phyloP scores from a whole-genome alignment of 2,888 invertebrate species.

The Boloria selene region DNA sequence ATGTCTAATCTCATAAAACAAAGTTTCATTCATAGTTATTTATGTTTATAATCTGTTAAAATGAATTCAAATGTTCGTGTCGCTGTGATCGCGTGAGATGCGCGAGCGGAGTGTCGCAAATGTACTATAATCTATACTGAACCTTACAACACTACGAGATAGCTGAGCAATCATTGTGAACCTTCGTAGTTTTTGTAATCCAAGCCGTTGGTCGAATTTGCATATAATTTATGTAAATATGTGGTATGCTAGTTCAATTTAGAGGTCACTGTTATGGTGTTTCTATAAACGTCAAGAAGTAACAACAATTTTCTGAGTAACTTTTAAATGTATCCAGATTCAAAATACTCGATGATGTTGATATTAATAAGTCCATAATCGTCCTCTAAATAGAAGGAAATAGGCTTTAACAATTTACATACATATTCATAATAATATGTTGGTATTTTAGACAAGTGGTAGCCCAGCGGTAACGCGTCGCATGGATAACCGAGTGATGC shows the following conservation, averaged over 20 bases:
- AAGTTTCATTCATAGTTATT: not conserved
- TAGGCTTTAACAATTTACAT: too few species aligned
- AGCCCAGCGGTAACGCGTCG: too few species aligned
- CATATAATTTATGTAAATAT: not conserved
- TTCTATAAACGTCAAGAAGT: too few species aligned
- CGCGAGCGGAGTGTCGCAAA: conserved; percentile 24
- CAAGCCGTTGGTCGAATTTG: not conserved
- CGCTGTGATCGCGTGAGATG: conserved; percentile 30
- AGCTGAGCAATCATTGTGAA: conserved; percentile 3
- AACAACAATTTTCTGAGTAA: too few species aligned
- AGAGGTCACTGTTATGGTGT: not conserved
- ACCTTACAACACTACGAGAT: conserved; percentile 25
- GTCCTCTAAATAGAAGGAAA: too few species aligned
- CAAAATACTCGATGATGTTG: too few species aligned
- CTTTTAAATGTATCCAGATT: too few species aligned
- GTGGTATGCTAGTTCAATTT: not conserved
- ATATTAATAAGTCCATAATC: too few species aligned
- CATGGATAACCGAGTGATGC: too few species aligned
- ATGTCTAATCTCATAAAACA: too few species aligned
- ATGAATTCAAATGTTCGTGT: conserved; percentile 24
- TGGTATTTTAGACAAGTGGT: too few species aligned
- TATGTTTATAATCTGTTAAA: conserved; percentile 2
- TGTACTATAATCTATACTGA: conserved; percentile 20
- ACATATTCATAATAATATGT: too few species aligned
- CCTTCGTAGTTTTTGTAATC: not conserved